phyloP scores from a whole-genome alignment of 2,113 vertebrate species.

The Hyperoodon ampullatus region DNA sequence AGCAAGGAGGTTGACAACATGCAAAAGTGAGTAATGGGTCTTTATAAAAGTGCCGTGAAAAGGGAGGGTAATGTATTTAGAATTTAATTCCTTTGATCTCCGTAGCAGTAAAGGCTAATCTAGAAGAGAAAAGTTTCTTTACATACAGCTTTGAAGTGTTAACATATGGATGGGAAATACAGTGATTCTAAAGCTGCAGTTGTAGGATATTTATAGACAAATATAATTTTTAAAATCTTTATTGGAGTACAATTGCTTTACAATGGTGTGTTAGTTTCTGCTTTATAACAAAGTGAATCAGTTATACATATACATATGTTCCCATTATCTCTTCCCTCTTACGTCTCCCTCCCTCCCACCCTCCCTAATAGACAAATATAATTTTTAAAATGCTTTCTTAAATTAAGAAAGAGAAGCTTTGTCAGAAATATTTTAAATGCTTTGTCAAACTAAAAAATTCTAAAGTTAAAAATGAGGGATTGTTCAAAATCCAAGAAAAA shows the following conservation, averaged over 20 bases:
- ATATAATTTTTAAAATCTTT: neutral
- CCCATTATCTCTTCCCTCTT: too few species aligned
- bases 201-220: neutral
- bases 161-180: neutral
- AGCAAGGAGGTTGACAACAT: neutral
- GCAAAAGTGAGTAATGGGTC: neutral
- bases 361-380: neutral
- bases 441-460: constrained; percentile 1
- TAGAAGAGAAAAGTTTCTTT: neutral
- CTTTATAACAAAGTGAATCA: too few species aligned
- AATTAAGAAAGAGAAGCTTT: neutral
- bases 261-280: too few species aligned
- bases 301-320: too few species aligned
- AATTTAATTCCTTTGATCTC: constrained; percentile 3
- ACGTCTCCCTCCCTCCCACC: too few species aligned
- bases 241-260: too few species aligned
- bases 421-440: neutral
- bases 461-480: neutral
- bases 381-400: neutral
- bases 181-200: neutral
- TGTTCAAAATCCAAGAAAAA: neutral
- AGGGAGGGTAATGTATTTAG: neutral
- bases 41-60: neutral
- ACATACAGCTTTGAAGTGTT: neutral
- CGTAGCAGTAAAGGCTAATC: neutral